Evolutionary conservation across 2,797 vertebrate species (phyloP), one percentile per base, ranked within the genome.

Genomic region (Cheirogaleus major): DNA sequence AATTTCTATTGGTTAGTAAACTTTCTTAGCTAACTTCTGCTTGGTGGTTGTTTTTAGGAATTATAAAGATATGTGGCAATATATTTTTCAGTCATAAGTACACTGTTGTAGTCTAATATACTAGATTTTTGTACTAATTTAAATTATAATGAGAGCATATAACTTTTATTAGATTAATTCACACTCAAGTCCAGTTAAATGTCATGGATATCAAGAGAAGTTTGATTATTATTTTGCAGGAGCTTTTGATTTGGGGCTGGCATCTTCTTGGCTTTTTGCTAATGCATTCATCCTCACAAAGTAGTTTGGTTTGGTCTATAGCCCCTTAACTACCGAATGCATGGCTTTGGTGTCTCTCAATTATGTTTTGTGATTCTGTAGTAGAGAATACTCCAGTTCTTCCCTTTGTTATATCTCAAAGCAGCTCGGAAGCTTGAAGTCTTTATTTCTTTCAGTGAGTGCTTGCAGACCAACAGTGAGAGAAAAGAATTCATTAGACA

Each of bases 401-500:
- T 93, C 55, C 27, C 32, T 91, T 96, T 96, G 89, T 96, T 85
- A 8, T 25, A 65, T 59, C 90, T 89, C 7, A 95, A 96, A 80
- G 79, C n/a, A 17, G 27, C 81, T 50, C 43, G 22, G 57, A 86
- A 95, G 65, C 35, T 45, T 70, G 35, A 95, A 78, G n/a, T 92
- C 65, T 81, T 87, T 83, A 67, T 83, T 93, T 84, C 57, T 63
- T 95, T 69, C 75, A 20, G 20, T 17, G 91, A 95, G 75, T 81
- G 14, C 73, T 80, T 80, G n/a, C 63, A 93, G 85, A 96, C 67
- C 83, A 92, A 61, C 38, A 69, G 73, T 6, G 78, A 76, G 48
- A 95, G 72, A 95, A 93, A 73, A 82, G 35, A 35, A 38, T 95
- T 96, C 72, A 76, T 95, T 96, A 86, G 55, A 88, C 30, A 65